Evolutionary conservation across 2,797 vertebrate genomes (phyloP).

Genomic region (Podarcis lilfordi): DNA sequence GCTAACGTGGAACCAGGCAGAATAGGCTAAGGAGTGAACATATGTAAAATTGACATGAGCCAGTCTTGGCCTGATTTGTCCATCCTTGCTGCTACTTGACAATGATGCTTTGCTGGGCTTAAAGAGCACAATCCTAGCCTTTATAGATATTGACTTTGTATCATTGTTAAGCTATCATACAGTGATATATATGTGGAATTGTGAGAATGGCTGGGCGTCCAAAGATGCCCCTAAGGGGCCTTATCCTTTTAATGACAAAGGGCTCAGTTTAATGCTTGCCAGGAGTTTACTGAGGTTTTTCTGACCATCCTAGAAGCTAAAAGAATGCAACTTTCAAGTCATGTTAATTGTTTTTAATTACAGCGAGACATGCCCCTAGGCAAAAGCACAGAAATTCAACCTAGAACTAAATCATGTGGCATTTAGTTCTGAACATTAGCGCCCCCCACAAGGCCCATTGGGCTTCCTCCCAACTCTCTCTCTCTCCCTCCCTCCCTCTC

Average conservation of each 20-base stretch:
- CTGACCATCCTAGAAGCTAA: conserved; percentile 7
- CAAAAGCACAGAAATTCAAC: neutral
- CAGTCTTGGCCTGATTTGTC: neutral
- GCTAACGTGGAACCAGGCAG: neutral
- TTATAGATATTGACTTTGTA: neutral
- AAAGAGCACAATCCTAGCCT: neutral
- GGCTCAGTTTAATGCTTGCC: conserved; percentile 1
- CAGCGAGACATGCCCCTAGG: neutral
- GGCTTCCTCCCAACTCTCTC: no score
- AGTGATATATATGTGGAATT: neutral
- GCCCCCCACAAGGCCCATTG: no score
- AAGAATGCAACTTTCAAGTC: conserved; percentile 8
- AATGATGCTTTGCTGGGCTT: neutral
- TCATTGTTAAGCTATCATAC: neutral
- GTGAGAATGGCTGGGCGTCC: neutral
- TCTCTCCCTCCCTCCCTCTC: no score
- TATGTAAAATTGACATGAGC: neutral
- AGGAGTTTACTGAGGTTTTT: neutral
- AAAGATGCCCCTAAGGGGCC: neutral
- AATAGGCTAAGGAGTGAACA: no score
- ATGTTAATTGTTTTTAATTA: conserved; percentile 23
- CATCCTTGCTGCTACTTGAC: neutral
- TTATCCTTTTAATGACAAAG: neutral
- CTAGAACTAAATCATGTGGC: conserved; percentile 3
- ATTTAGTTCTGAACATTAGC: neutral